Evolutionary conservation across 2,888 invertebrate genomes (phyloP).

Genomic region (Euplagia quadripunctaria): DNA sequence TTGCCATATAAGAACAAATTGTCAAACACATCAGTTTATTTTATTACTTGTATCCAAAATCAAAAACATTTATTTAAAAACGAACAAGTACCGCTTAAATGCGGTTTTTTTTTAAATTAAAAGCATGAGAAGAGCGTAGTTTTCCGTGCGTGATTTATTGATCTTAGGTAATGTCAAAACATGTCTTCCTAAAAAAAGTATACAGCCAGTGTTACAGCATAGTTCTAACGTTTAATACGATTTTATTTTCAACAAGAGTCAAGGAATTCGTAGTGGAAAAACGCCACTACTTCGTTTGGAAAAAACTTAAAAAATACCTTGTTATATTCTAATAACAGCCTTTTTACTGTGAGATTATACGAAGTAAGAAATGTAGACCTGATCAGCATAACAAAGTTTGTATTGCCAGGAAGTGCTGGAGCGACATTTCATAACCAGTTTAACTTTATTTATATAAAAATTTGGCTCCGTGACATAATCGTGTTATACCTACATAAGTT

Average conservation of each 20-base stretch:
- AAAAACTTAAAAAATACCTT: no score
- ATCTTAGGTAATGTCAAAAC: not conserved
- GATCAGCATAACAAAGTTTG: not conserved
- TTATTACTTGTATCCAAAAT: no score
- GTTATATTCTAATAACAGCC: constrained; percentile 7
- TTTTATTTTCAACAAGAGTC: constrained; percentile 7
- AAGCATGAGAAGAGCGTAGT: not conserved
- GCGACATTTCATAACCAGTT: not conserved
- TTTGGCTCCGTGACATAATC: not conserved
- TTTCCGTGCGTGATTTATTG: no score
- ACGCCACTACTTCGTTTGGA: not conserved
- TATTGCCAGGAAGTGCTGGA: not conserved
- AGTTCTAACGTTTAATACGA: not conserved
- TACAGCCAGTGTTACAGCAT: not conserved
- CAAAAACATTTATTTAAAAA: not conserved
- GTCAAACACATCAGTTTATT: not conserved
- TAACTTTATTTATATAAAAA: not conserved
- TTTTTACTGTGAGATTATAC: constrained; percentile 44
- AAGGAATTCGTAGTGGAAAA: constrained; percentile 2
- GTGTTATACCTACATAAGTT: not conserved
- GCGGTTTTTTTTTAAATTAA: not conserved
- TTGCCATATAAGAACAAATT: constrained; percentile 5
- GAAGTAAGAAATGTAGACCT: constrained; percentile 1
- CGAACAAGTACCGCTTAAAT: not conserved
- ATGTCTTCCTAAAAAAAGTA: not conserved